Evolutionary conservation across 2,113 vertebrate genomes (phyloP).

Genomic region (Engraulis encrasicolus): DNA sequence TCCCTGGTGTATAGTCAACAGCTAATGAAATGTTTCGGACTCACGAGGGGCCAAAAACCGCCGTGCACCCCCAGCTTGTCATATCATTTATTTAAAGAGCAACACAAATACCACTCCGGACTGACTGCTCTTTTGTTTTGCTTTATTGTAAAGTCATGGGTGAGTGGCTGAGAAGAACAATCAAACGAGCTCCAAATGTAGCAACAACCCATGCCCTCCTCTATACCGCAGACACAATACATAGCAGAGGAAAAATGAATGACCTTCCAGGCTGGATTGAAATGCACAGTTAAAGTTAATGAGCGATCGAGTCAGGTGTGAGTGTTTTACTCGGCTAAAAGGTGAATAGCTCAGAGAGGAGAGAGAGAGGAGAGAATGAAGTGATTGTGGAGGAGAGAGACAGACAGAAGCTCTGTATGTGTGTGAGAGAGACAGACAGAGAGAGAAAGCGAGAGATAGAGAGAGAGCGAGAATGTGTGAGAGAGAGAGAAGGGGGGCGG

Average conservation of each 20-base stretch:
- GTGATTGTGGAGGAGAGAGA: too few species aligned
- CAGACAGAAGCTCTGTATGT: too few species aligned
- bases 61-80: background rate
- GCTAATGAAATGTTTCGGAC: constrained; percentile 1
- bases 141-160: background rate
- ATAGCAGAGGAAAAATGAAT: background rate
- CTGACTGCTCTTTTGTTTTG: background rate
- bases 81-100: background rate
- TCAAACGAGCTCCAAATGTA: background rate
- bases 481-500: too few species aligned
- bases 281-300: constrained; percentile 6
- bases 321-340: constrained; percentile 5
- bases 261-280: constrained; percentile 10
- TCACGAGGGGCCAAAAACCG: background rate
- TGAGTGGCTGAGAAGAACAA: background rate
- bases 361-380: too few species aligned
- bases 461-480: too few species aligned
- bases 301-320: background rate
- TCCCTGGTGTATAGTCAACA: background rate
- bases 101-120: background rate
- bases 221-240: too few species aligned
- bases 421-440: too few species aligned
- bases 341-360: constrained; percentile 8
- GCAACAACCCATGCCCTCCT: background rate
- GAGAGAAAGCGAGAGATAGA: too few species aligned